These are phyloP conservation scores for Saccostrea cuccullata DNA, from an alignment of 1,140 invertebrate genomes.

Conservation along the genomic window DNA sequence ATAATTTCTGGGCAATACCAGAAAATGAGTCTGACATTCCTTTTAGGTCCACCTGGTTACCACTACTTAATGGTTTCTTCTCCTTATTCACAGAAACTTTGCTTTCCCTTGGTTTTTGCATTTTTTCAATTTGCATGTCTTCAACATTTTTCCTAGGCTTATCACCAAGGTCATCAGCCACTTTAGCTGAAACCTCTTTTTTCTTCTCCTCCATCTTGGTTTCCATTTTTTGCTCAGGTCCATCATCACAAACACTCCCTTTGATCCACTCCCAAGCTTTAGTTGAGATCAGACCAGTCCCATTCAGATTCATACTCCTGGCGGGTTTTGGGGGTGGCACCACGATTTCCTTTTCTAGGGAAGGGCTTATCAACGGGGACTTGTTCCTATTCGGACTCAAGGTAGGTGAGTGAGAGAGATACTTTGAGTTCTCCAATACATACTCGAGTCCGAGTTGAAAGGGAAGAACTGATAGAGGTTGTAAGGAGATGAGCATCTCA, in stretches of 20 bases:
- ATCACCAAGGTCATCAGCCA: not conserved
- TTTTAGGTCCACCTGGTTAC: not conserved
- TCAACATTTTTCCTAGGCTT: not conserved
- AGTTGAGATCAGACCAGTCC: conserved; percentile 38
- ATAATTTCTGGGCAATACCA: conserved; percentile 50
- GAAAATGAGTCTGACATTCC: conserved; percentile 49
- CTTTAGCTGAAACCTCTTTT: not conserved
- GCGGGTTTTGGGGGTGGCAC: conserved; percentile 41
- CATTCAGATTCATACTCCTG: not conserved
- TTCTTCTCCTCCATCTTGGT: not conserved
- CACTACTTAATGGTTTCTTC: not conserved
- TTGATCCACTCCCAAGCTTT: conserved; percentile 60
- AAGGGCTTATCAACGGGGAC: conserved; percentile 23
- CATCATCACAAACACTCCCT: conserved; percentile 38
- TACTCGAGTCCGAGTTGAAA: conserved; percentile 90
- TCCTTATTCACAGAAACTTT: not conserved
- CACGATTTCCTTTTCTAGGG: not conserved
- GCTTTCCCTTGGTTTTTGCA: not conserved
- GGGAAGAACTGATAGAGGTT: conserved; percentile 87
- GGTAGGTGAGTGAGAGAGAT: conserved; percentile 6
- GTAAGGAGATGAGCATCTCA: conserved; percentile 85
- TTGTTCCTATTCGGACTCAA: conserved; percentile 15
- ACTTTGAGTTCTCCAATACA: conserved; percentile 71
- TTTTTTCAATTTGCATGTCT: not conserved
- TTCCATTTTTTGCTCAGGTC: not conserved